These are phyloP conservation scores for Protophormia terraenovae DNA, from an alignment of 2,888 invertebrate species.

Conservation along the genomic window DNA sequence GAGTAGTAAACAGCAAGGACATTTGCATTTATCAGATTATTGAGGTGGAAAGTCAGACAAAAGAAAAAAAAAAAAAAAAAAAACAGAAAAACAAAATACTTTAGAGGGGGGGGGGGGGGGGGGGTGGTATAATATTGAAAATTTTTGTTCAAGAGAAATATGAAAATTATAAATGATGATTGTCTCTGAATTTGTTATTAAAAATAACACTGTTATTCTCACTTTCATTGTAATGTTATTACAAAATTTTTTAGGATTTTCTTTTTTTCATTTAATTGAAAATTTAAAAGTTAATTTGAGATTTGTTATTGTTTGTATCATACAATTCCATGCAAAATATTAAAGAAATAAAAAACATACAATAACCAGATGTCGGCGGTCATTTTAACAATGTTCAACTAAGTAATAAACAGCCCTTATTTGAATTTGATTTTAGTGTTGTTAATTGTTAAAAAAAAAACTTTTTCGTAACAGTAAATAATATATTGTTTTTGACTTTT, in stretches of 20 bases:
- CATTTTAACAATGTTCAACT: slow-evolving; percentile 18
- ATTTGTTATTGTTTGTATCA: slow-evolving; percentile 10
- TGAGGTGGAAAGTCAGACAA: slow-evolving; percentile 64
- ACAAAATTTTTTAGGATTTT: background rate
- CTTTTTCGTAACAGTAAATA: too few relatives aligned
- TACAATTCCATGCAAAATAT: background rate
- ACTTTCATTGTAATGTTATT: slow-evolving; percentile 51
- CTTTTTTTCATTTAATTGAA: slow-evolving; percentile 31
- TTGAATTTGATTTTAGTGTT: background rate
- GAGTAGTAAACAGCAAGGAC: slow-evolving; percentile 46
- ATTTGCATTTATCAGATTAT: slow-evolving; percentile 68
- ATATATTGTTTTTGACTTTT: too few relatives aligned
- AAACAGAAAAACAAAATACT: slow-evolving; percentile 14
- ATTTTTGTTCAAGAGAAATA: slow-evolving; percentile 36
- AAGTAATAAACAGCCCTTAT: slow-evolving; percentile 10
- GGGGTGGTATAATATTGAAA: slow-evolving; percentile 44
- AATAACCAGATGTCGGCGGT: slow-evolving; percentile 54
- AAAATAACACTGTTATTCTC: slow-evolving; percentile 27
- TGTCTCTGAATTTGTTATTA: slow-evolving; percentile 41
- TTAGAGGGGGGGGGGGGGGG: background rate
- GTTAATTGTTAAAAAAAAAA: background rate
- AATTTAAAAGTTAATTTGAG: slow-evolving; percentile 43
- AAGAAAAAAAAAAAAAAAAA: slow-evolving; percentile 24
- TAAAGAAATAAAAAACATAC: slow-evolving; percentile 1
- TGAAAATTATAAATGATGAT: slow-evolving; percentile 60